A percentile compares a stretch with the other conserved stretches of the same genome.
Evolutionary conservation across 1,140 invertebrate species (phyloP).

Genomic region (Atopsyche davidsoni): DNA sequence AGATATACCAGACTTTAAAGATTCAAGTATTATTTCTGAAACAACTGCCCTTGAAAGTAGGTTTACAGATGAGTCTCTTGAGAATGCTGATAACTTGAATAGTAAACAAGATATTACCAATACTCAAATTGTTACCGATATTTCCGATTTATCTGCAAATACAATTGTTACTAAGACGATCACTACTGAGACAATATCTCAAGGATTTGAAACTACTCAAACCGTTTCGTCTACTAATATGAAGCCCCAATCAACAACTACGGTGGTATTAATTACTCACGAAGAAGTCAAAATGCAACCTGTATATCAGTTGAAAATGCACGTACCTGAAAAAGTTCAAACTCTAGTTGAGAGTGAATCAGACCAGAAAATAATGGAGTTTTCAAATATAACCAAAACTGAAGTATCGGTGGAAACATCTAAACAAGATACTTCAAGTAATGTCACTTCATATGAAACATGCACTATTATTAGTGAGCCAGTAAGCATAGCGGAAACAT

Average conservation of each 20-base stretch:
- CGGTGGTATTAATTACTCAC: conserved; percentile 60
- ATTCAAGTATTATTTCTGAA: no score
- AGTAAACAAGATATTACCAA: no score
- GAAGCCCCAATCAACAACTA: conserved; percentile 47
- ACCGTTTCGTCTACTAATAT: conserved; percentile 4
- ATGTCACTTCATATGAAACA: background rate
- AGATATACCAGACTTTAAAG: no score
- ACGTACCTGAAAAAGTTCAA: conserved; percentile 31
- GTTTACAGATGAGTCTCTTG: no score
- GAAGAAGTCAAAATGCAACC: conserved; percentile 61
- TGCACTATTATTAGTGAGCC: background rate
- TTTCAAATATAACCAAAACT: no score
- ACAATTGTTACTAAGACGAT: no score
- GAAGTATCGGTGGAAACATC: background rate
- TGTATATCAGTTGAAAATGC: conserved; percentile 57
- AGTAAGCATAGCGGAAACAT: background rate
- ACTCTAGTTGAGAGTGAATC: background rate
- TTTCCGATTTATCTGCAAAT: no score
- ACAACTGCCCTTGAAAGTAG: no score
- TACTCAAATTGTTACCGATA: no score
- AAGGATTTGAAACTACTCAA: conserved; percentile 39
- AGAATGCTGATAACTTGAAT: no score
- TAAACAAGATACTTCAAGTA: background rate
- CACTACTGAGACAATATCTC: no score
- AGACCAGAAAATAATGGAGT: background rate